phyloP scores from a whole-genome alignment of 2,113 vertebrate genomes.

The Chaenogobius annularis region DNA sequence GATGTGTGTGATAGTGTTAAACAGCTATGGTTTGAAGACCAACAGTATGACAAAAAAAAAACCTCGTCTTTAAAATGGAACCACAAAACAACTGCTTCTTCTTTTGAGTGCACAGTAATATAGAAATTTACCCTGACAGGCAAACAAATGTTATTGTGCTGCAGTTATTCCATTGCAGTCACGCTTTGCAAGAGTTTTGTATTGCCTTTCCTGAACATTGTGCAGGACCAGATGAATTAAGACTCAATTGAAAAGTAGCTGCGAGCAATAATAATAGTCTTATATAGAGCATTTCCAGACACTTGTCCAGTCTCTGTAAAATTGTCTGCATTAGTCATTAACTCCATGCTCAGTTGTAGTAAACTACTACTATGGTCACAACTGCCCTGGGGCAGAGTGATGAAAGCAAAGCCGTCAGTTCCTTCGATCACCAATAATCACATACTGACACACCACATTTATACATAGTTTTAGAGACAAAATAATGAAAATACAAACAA shows the following conservation, averaged over 20 bases:
- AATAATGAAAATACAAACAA: too few relatives aligned
- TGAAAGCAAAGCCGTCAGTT: not conserved
- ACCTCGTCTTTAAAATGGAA: not conserved
- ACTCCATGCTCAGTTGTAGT: not conserved
- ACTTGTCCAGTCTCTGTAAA: not conserved
- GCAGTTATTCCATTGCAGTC: not conserved
- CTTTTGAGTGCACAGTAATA: not conserved
- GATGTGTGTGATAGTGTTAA: constrained; percentile 2
- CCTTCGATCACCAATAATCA: not conserved
- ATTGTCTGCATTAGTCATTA: not conserved
- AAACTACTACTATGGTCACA: not conserved
- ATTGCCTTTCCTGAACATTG: not conserved
- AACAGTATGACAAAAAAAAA: constrained; percentile 6
- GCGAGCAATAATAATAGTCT: not conserved
- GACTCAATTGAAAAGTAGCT: not conserved
- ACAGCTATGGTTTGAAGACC: constrained; percentile 6
- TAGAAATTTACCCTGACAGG: constrained; percentile 16
- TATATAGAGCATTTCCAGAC: not conserved
- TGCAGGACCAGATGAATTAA: not conserved
- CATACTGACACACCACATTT: not conserved
- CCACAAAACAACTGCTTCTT: constrained; percentile 8
- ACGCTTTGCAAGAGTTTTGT: not conserved
- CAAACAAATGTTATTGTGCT: constrained; percentile 5
- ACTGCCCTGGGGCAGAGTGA: not conserved
- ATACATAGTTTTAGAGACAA: not conserved